Evolutionary conservation across 1,140 invertebrate genomes (phyloP), one percentile per base, ranked within the genome.

Genomic region (Trichoplusia ni): DNA sequence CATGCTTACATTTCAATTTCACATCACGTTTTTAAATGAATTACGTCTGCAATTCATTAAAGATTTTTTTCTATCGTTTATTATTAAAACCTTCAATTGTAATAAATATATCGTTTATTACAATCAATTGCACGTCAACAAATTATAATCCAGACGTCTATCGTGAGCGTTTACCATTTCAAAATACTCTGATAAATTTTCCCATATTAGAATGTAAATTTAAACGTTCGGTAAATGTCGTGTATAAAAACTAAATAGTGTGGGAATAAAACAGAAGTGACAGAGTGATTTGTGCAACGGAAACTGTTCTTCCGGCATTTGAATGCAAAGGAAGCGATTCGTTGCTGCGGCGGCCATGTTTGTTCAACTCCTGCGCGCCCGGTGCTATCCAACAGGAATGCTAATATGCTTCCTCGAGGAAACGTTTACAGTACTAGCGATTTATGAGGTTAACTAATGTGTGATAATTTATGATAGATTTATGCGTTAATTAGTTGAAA

Each of bases 231-330:
- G n/a, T 19, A 3, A 33, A 51, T 13, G 18, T 21, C 4, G n/a
- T 35, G 21, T 5, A 35, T 21, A 35, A 51, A 35, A 66, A 51
- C 44, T 21, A 56, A 59, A 59, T 37, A 31, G 9, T 49, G 35
- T 46, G 29, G 19, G 61, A 63, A 64, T 64, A 63, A 64, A 69
- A 75, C 49, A 65, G 38, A 62, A 72, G 70, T 59, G 67, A 69
- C 64, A 60, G 47, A 70, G 70, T 76, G 73, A 76, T 76, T 76
- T 72, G 73, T 76, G 37, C 46, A 29, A 40, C 65, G 73, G 73
- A 76, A 71, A 63, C 62, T 59, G 58, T 31, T 47, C 51, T 73
- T 72, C 73, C 73, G 69, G 63, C 64, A 35, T 63, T 68, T 56
- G 61, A 59, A 51, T 58, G 70, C 68, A 54, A 58, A 60, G 71